Percentiles rank a stretch among this genome's conserved stretches.
These are phyloP conservation scores for Agelas oroides DNA, from an alignment of 37 sponge, comb jelly and placozoan genomes.

Conservation along the genomic window DNA sequence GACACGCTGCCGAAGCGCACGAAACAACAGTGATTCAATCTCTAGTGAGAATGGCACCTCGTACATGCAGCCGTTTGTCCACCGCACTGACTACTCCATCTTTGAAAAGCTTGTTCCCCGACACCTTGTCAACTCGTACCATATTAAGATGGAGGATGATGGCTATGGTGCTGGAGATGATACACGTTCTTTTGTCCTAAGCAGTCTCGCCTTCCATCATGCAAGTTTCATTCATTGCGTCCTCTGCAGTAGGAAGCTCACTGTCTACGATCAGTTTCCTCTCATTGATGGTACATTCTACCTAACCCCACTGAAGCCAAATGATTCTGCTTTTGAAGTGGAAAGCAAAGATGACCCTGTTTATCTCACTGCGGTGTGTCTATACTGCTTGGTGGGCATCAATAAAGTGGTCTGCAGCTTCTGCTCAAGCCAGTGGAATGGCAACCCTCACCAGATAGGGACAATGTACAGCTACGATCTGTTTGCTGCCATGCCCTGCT, in stretches of 20 bases:
- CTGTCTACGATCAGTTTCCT: conserved; percentile 93
- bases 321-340: conserved; percentile 61
- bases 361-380: conserved; percentile 85
- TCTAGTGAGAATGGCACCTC: conserved; percentile 69
- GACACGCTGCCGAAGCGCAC: conserved; percentile 16
- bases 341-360: conserved; percentile 69
- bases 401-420: conserved; percentile 74
- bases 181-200: conserved; percentile 81
- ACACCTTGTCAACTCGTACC: conserved; percentile 85
- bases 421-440: conserved; percentile 86
- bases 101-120: conserved; percentile 76
- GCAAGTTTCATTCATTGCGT: conserved; percentile 80
- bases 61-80: conserved; percentile 80
- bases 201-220: conserved; percentile 75
- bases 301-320: conserved; percentile 69
- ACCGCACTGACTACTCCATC: conserved; percentile 77
- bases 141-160: conserved; percentile 97
- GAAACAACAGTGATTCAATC: conserved; percentile 72
- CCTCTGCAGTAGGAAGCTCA: conserved; percentile 69
- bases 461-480: conserved; percentile 94
- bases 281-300: conserved; percentile 90
- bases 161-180: conserved; percentile 91
- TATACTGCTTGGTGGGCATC: conserved; percentile 77
- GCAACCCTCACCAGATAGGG: conserved; percentile 86
- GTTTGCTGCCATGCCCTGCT: conserved; percentile 90